Base-by-base conservation (phyloP, 1,140 invertebrate species). In the Trachymyrmex cornetzi region DNA sequence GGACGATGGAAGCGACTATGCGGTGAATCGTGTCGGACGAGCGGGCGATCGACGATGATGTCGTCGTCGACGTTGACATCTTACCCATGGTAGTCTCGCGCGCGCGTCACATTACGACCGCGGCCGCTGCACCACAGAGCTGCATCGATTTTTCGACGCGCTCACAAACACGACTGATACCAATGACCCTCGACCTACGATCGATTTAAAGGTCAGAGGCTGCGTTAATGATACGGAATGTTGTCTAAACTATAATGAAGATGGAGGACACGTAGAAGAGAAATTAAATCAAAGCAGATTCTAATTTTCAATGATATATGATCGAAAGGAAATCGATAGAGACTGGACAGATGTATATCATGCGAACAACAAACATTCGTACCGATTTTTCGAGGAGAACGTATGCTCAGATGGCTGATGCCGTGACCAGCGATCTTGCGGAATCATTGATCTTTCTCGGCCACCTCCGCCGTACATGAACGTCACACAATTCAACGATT, bases 391-490 rank as follows among this genome's bases (percentile, higher is more conserved):
- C 44, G 16, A 64, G 9, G 44, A 85, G 44, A 12, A 38, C 57
- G 50, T 30, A 27, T 12, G 55, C 44, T 88, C 55, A 55, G 19
- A 27, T 71, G 48, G 24, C 34, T 14, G 24, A 24, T 27, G 22
- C 34, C 48, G 55, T 24, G 30, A 75, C 27, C 59, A 19, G 14
- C 64, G 48, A 19, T 84, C 57, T 34, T 71, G 80, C 66, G 66
- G 81, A 92, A 92, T 92, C 92, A 92, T 92, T 92, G 92, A 92
- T 92, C 92, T 80, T 88, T 64, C 59, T 50, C 61, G 22, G 19
- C 30, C 53, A 72, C 82, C 79, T 44, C 50, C 34, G 22, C 38
- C 38, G 57, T 69, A 89, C 88, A 84, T 81, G 74, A 84, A 87
- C 89, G 89, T 87, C 88, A 84, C n/a, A 72, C 59, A 84, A 71